phyloP scores from a whole-genome alignment of 2,113 vertebrate genomes.

The Erythrocebus patas region DNA sequence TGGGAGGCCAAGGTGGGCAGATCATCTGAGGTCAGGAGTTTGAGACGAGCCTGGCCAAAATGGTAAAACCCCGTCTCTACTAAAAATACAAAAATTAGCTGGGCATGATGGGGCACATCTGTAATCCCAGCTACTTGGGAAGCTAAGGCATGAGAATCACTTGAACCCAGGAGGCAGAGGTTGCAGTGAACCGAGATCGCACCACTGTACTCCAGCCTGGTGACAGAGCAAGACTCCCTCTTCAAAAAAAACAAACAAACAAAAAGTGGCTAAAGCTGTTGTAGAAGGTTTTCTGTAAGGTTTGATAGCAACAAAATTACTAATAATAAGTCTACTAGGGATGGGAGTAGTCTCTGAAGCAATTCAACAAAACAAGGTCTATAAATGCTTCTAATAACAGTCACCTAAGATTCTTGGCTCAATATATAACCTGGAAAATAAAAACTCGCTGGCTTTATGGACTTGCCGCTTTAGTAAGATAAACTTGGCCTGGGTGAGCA shows the following conservation, averaged over 20 bases:
- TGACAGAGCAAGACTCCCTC: not conserved
- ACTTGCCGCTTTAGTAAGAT: not conserved
- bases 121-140: too few species aligned
- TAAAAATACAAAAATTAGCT: too few species aligned
- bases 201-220: too few species aligned
- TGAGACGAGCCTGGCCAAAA: too few species aligned
- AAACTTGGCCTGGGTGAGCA: not conserved
- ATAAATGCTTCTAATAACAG: not conserved
- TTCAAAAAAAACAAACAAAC: not conserved
- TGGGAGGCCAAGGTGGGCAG: too few species aligned
- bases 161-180: too few species aligned
- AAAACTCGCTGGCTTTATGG: not conserved
- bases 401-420: not conserved
- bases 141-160: too few species aligned
- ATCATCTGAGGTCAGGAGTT: too few species aligned
- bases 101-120: too few species aligned
- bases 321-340: not conserved
- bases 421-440: not conserved
- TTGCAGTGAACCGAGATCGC: too few species aligned
- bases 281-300: not conserved
- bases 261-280: not conserved
- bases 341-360: not conserved
- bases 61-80: too few species aligned
- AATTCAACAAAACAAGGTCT: not conserved
- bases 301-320: not conserved